Evolutionary conservation across 1,140 invertebrate species (phyloP).

Genomic region (Uloborus diversus): DNA sequence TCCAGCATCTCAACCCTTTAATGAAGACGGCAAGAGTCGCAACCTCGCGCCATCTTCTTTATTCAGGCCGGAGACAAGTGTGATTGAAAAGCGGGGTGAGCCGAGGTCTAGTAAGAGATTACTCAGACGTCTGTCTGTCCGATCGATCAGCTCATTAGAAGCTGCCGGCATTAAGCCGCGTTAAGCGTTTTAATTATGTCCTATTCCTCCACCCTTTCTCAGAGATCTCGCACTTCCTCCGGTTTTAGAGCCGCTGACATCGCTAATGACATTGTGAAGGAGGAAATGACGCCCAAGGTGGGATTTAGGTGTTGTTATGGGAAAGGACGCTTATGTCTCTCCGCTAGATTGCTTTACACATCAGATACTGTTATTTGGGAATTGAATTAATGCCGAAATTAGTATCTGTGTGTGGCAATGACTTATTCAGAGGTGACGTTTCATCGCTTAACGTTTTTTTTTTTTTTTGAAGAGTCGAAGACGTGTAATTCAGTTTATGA

Average conservation of each 20-base stretch:
- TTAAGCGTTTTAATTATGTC: conserved; percentile 54
- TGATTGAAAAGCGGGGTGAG: conserved; percentile 36
- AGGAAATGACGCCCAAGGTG: not conserved
- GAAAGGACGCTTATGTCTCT: not conserved
- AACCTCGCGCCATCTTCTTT: no score
- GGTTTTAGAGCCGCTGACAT: not conserved
- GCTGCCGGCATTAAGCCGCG: conserved; percentile 28
- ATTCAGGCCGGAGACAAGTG: not conserved
- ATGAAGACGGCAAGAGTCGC: no score
- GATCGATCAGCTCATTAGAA: conserved; percentile 47
- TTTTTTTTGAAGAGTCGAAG: no score
- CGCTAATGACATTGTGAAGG: conserved; percentile 29
- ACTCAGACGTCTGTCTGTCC: conserved; percentile 38
- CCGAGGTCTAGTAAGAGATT: conserved; percentile 40
- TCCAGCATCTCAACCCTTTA: no score
- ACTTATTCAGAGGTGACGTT: no score
- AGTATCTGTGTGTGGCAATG: no score
- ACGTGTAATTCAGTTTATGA: no score
- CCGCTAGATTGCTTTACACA: no score
- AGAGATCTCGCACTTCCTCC: not conserved
- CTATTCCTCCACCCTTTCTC: conserved; percentile 19
- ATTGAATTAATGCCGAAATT: no score
- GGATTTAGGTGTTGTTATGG: not conserved
- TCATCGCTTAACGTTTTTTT: no score
- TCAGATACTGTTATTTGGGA: no score